These are phyloP conservation scores for Micropoecilia bifurca DNA, from an alignment of 2,797 vertebrate species.

Conservation along the genomic window DNA sequence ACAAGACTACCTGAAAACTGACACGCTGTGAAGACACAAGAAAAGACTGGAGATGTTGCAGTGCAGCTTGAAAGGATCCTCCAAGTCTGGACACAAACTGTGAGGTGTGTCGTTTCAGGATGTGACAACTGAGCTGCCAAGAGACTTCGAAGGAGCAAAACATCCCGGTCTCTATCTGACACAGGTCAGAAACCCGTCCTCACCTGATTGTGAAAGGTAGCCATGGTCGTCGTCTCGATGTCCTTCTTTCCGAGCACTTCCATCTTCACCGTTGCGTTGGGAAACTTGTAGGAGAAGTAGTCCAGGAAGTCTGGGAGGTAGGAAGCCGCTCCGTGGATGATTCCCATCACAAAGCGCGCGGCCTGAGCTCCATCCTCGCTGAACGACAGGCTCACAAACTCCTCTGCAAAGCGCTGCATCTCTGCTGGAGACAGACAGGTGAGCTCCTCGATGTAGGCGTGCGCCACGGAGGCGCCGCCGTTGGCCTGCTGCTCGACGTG, in stretches of 20 bases:
- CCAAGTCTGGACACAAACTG: slow-evolving; percentile 13
- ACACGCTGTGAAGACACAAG: slow-evolving; percentile 7
- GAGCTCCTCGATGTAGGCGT: slow-evolving; percentile 94
- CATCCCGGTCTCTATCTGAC: background rate
- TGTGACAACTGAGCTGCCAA: slow-evolving; percentile 21
- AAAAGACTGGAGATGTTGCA: slow-evolving; percentile 1
- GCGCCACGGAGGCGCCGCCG: slow-evolving; percentile 93
- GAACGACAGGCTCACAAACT: slow-evolving; percentile 93
- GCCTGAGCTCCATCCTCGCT: slow-evolving; percentile 89
- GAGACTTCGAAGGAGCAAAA: slow-evolving; percentile 18
- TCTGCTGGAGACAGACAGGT: slow-evolving; percentile 87
- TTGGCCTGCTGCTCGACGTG: slow-evolving; percentile 98
- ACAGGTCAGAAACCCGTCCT: slow-evolving; percentile 30
- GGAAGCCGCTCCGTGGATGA: slow-evolving; percentile 96
- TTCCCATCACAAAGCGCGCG: slow-evolving; percentile 95
- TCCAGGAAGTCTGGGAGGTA: slow-evolving; percentile 99
- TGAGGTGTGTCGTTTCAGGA: slow-evolving; percentile 26
- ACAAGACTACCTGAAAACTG: slow-evolving; percentile 3
- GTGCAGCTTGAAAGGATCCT: slow-evolving; percentile 1
- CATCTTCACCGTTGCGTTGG: slow-evolving; percentile 98
- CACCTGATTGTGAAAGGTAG: slow-evolving; percentile 98
- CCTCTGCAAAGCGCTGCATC: slow-evolving; percentile 92
- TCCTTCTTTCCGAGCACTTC: slow-evolving; percentile 99
- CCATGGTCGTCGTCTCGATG: slow-evolving; percentile 99
- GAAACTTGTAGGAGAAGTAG: slow-evolving; percentile 98